Conservation (phyloP, 2,888 invertebrate species). For the Bombyx huttoni region DNA sequence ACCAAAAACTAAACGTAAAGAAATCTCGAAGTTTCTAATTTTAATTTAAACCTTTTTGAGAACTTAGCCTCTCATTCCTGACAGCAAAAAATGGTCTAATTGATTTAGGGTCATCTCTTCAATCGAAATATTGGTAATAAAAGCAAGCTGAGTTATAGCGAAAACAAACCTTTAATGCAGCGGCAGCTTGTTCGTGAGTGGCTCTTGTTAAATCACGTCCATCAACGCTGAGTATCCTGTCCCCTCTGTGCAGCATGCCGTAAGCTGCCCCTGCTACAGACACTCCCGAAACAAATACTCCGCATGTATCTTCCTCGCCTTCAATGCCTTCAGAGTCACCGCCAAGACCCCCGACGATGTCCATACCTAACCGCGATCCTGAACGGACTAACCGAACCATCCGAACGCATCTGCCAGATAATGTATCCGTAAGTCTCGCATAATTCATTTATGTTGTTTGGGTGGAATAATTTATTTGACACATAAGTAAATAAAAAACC, state of each 20-base stretch:
- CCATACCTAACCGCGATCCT: slow-evolving; percentile 66
- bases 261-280: slow-evolving; percentile 55
- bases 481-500: too few relatives aligned
- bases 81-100: too few relatives aligned
- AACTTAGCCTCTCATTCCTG: too few relatives aligned
- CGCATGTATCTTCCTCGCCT: slow-evolving; percentile 52
- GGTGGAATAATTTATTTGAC: neutral
- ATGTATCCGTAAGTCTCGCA: neutral
- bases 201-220: slow-evolving; percentile 80
- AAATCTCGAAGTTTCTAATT: too few relatives aligned
- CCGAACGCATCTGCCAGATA: slow-evolving; percentile 44
- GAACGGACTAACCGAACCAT: slow-evolving; percentile 63
- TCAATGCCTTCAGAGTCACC: slow-evolving; percentile 42
- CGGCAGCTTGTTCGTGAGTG: slow-evolving; percentile 85
- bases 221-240: slow-evolving; percentile 82
- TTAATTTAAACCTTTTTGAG: too few relatives aligned
- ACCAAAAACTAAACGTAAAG: too few relatives aligned
- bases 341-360: slow-evolving; percentile 63
- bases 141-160: too few relatives aligned
- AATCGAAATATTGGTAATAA: too few relatives aligned
- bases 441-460: neutral
- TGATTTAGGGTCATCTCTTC: too few relatives aligned
- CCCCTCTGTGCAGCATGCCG: slow-evolving; percentile 76
- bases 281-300: slow-evolving; percentile 65
- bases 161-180: slow-evolving; percentile 61